Base-by-base conservation (phyloP, 1,140 invertebrate genomes). In the Drosophila azteca region DNA sequence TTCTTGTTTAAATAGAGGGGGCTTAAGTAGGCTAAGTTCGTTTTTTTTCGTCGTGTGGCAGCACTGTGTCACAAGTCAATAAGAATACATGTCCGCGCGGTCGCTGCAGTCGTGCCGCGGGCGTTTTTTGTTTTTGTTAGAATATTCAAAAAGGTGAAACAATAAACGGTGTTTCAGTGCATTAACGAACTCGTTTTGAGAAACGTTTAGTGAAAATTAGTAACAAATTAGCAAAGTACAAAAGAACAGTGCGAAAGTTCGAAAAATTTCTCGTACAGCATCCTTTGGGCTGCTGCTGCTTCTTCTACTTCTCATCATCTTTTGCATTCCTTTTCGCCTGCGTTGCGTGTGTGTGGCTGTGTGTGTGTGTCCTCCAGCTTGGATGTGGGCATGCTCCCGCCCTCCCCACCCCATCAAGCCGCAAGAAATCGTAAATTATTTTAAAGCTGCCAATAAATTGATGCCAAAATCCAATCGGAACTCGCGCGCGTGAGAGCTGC, bases 251-350 rank as follows among this genome's bases (percentile, higher is more conserved):
- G 39, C 9, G 29, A 65, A 57, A 31, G 24, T 48, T 64, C n/a
- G 54, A 68, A 69, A 55, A 48, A 68, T 11, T 50, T 17, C 49
- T 43, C 48, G 48, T 46, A 31, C 65, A 87, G 83, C 83, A 87
- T 87, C 82, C 75, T 82, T 82, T 51, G 48, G 48, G 59, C 53
- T 68, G 59, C 53, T 68, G 59, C 64, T 51, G 55, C 59, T 55
- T 55, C 55, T 29, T 39, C 46, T 51, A 39, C 59, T 29, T 39
- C 46, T 51, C 45, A 13, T 31, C 51, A 29, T 51, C 61, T 46
- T 73, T 35, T 54, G 72, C 72, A 74, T 75, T 75, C 51, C 53
- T 63, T 60, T 49, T 49, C 48, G 76, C 31, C 11, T 58, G 45
- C 48, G 46, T 57, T 68, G 77, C 62, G 63, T 63, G 29, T 48